phyloP scores from a whole-genome alignment of 92 coral and sea anemone species.

The Parazoanthus atlanticus region DNA sequence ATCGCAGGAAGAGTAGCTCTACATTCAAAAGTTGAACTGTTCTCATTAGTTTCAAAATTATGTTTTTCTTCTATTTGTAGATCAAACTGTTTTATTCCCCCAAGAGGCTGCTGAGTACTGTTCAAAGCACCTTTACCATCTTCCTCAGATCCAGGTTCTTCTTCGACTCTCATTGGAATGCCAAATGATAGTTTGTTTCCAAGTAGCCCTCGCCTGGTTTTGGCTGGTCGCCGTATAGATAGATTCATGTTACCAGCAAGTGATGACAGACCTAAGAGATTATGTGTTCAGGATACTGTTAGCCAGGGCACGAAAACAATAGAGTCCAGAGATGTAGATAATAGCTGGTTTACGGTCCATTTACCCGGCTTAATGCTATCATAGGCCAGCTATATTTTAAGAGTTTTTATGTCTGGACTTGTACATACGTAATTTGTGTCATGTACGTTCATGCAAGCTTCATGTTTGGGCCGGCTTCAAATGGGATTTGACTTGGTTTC shows the following conservation, averaged over 20 bases:
- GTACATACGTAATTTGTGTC: not conserved
- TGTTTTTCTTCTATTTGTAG: not conserved
- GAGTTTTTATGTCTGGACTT: not conserved
- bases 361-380: not conserved
- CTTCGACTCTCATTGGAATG: constrained; percentile 69
- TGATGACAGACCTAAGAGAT: constrained; percentile 11
- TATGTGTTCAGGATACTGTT: constrained; percentile 8
- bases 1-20: not conserved
- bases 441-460: not conserved
- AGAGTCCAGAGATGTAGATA: not conserved
- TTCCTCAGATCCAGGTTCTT: constrained; percentile 44
- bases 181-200: constrained; percentile 53
- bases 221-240: constrained; percentile 69
- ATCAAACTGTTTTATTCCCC: not conserved
- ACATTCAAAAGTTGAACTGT: not conserved
- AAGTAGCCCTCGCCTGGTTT: constrained; percentile 57
- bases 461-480: not conserved
- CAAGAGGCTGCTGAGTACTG: not conserved
- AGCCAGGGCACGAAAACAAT: not conserved
- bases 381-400: not conserved
- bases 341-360: too few species aligned
- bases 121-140: constrained; percentile 36
- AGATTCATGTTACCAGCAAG: constrained; percentile 71
- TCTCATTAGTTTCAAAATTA: not conserved
- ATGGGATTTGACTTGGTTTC: not conserved